phyloP scores from a whole-genome alignment of 2,888 invertebrate genomes.

The Amblyjoppa proteus region DNA sequence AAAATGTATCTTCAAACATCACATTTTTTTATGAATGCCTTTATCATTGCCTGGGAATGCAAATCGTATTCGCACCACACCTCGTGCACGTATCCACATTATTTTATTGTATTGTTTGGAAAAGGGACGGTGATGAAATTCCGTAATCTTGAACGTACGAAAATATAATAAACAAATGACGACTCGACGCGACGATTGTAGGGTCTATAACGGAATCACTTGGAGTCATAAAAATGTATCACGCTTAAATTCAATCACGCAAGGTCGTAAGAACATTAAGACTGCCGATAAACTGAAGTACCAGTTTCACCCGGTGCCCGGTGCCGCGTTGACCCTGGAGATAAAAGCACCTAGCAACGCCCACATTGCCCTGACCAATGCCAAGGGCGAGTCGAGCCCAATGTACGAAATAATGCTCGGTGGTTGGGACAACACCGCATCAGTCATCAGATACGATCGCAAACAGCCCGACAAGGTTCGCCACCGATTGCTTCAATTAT shows the following conservation, averaged over 20 bases:
- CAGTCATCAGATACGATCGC: constrained; percentile 88
- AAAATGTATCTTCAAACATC: constrained; percentile 38
- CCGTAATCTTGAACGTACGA: background rate
- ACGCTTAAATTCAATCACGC: constrained; percentile 48
- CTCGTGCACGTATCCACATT: constrained; percentile 24
- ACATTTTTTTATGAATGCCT: constrained; percentile 48
- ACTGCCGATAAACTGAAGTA: constrained; percentile 88
- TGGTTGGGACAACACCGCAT: constrained; percentile 89
- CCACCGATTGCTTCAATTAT: constrained; percentile 58
- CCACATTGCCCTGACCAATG: constrained; percentile 87
- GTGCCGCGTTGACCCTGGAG: constrained; percentile 87
- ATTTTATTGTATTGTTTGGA: background rate
- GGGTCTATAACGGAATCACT: background rate
- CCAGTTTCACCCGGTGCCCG: constrained; percentile 87
- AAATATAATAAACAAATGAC: constrained; percentile 7
- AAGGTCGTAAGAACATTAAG: constrained; percentile 87
- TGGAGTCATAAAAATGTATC: background rate
- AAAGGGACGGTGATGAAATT: constrained; percentile 2
- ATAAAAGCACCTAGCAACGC: constrained; percentile 89
- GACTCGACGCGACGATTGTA: background rate
- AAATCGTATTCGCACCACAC: constrained; percentile 26
- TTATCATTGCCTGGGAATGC: constrained; percentile 50
- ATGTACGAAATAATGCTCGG: constrained; percentile 90
- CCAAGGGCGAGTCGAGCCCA: constrained; percentile 87
- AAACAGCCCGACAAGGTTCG: constrained; percentile 88